phyloP scores from a whole-genome alignment of 2,797 vertebrate species.

The Chrysocyon brachyurus region DNA sequence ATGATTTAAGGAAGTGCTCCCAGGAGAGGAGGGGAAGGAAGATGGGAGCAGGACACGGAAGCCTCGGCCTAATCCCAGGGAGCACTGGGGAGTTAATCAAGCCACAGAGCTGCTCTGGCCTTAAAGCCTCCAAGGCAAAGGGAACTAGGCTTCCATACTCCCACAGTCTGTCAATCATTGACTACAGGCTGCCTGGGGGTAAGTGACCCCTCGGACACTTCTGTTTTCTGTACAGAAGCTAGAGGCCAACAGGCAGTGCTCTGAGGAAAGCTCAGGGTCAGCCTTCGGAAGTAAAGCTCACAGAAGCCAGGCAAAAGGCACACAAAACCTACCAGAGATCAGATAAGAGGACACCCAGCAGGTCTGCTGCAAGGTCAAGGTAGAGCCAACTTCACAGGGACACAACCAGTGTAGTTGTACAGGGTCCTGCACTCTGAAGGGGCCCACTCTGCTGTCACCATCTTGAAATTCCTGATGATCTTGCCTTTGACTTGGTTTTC shows the following conservation, averaged over 20 bases:
- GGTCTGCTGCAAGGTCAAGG: not conserved
- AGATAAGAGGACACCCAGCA: not conserved
- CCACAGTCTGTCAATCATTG: not conserved
- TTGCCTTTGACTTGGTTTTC: not conserved
- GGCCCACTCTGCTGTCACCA: not conserved
- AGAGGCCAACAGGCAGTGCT: not conserved
- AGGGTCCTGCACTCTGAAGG: not conserved
- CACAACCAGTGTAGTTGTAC: not conserved
- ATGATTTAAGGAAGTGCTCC: not conserved
- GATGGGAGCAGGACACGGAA: not conserved
- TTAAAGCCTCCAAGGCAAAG: not conserved
- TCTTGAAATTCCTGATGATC: not conserved
- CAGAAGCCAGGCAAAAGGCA: not conserved
- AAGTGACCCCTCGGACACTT: not conserved
- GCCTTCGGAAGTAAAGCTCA: not conserved
- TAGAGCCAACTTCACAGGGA: not conserved
- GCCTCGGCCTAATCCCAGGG: not conserved
- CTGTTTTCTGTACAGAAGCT: not conserved
- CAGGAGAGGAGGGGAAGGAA: fast-evolving
- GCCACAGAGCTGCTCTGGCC: not conserved
- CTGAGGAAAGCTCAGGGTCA: not conserved
- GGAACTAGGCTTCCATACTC: not conserved
- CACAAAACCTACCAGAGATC: not conserved
- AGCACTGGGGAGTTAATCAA: not conserved
- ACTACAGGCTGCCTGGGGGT: not conserved